Evolutionary conservation across 2,888 invertebrate genomes (phyloP), one percentile per base, ranked within the genome.

Genomic region (Idaea biselata): DNA sequence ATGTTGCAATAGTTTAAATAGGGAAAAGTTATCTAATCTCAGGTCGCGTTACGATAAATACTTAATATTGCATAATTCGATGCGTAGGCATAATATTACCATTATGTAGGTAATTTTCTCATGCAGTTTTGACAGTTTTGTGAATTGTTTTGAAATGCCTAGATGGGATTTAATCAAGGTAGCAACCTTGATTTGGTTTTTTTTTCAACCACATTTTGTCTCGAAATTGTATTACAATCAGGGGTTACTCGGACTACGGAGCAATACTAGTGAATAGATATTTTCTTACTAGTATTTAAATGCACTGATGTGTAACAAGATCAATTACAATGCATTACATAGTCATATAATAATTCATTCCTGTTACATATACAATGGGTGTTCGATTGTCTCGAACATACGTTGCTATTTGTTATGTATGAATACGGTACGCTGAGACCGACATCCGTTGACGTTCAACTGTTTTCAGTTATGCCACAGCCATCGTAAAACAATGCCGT

Each of bases 381-480:
- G 73, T 74, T 77, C 81, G 76, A 84, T 86, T 87, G 85, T 87
- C 84, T 84, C 75, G 78, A 76, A 72, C 76, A 76, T 76, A 76
- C 80, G 72, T 72, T 73, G 76, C 76, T 81, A 86, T 84, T 87
- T 87, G 86, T 84, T 87, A 84, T 85, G 83, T 84, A 87, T 88
- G 83, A 85, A 85, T 84, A 81, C 80, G 70, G 73, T 71, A 76
- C 71, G 75, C 78, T 78, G 78, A 78, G 76, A 73, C 74, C 74
- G 82, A 84, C 83, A 87, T 87, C 88, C 87, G 87, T 80, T 88
- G 86, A 85, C 87, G 85, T 86, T 74, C 81, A 76, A 77, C 80
- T 86, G 87, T 87, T 88, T 89, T 89, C 87, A 88, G 88, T 88
- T 82, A 72, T 77, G 73, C 79, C 79, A 81, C 79, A 82, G 76